Conservation (phyloP, 2,113 vertebrate genomes). For the Pantherophis guttatus region DNA sequence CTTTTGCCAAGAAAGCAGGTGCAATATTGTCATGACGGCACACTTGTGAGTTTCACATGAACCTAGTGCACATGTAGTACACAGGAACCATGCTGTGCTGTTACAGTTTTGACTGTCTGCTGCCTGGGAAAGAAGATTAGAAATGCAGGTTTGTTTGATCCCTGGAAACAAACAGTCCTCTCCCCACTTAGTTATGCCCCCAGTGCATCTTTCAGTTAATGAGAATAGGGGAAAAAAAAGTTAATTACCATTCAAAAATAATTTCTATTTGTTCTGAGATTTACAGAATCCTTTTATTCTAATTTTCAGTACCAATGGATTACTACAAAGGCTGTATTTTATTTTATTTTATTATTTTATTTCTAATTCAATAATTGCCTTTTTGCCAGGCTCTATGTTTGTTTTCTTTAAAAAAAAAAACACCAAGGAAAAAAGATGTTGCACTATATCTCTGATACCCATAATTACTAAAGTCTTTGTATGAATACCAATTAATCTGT, state of each 20-base stretch:
- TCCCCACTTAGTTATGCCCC: background rate
- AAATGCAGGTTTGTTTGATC: background rate
- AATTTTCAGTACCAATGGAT: background rate
- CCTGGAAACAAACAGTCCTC: background rate
- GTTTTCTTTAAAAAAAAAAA: background rate
- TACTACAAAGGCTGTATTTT: background rate
- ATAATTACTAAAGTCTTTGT: background rate
- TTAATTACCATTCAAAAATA: background rate
- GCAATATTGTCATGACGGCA: constrained; percentile 62
- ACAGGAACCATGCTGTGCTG: constrained; percentile 61
- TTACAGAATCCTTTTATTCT: background rate
- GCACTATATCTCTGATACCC: background rate
- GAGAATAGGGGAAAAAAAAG: background rate
- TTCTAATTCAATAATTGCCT: background rate
- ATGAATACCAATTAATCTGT: background rate
- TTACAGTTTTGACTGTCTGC: constrained; percentile 39
- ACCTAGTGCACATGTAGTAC: constrained; percentile 59
- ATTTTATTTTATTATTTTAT: background rate
- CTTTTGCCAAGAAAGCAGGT: constrained; percentile 67
- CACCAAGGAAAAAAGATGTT: background rate
- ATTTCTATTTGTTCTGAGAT: background rate
- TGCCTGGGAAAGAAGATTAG: constrained; percentile 41
- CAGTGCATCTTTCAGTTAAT: background rate
- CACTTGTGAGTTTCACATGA: constrained; percentile 71
- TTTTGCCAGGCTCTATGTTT: background rate